A percentile compares a stretch with the other conserved stretches of the same genome.
Evolutionary conservation across 2,113 vertebrate genomes (phyloP).

Genomic region (Scytalopus superciliaris): DNA sequence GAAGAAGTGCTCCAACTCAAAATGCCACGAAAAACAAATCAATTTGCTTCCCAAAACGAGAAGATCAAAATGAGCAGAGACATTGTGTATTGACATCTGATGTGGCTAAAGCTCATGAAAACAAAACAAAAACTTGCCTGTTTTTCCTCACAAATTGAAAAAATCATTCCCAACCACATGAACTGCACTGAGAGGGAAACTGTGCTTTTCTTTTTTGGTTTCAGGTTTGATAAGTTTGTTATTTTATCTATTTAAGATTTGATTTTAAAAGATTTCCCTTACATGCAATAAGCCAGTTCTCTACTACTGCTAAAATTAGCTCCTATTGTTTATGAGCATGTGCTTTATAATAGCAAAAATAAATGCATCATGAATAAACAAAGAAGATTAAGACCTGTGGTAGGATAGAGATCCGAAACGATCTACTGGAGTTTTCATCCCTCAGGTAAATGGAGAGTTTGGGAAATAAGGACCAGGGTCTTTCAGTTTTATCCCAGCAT

Average conservation of each 20-base stretch:
- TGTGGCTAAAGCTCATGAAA: neutral
- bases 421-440: slow-evolving; percentile 87
- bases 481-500: slow-evolving; percentile 88
- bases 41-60: neutral
- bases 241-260: neutral
- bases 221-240: neutral
- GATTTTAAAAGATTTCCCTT: neutral
- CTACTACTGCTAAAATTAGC: neutral
- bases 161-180: neutral
- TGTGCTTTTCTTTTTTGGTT: neutral
- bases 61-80: neutral
- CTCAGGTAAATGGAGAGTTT: slow-evolving; percentile 94
- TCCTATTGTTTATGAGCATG: neutral
- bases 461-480: slow-evolving; percentile 91
- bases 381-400: slow-evolving; percentile 82
- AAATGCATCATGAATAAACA: slow-evolving; percentile 9
- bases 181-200: neutral
- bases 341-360: neutral
- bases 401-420: slow-evolving; percentile 90
- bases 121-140: neutral
- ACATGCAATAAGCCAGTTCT: neutral
- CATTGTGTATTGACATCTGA: neutral
- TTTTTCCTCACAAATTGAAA: neutral
- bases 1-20: neutral
- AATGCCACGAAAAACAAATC: neutral